Conservation (phyloP, 2,797 vertebrate species). For the Tauraco hartlaubi region DNA sequence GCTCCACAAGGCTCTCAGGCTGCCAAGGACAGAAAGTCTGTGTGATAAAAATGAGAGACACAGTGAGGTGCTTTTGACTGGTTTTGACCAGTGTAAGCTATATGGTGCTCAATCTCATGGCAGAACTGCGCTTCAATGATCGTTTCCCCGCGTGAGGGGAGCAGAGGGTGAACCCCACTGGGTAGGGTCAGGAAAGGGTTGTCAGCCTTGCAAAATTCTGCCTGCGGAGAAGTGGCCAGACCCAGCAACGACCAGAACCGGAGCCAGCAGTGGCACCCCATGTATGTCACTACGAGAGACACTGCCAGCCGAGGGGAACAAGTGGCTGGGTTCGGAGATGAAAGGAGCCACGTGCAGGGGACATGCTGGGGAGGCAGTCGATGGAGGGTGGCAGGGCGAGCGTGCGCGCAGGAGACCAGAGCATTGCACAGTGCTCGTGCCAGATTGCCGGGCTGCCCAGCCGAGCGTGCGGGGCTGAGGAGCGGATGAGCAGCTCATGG, state of each 20-base stretch:
- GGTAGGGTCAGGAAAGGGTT: background rate
- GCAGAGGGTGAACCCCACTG: background rate
- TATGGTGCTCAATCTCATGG: background rate
- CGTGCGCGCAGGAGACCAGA: accelerated
- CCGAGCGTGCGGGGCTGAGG: background rate
- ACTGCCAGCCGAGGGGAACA: accelerated
- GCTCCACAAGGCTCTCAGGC: background rate
- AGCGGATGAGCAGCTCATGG: background rate
- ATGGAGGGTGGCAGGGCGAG: accelerated
- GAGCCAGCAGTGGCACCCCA: background rate
- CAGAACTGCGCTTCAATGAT: background rate
- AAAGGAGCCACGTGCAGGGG: background rate
- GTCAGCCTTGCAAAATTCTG: background rate
- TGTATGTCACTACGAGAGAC: accelerated
- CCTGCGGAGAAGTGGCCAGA: background rate
- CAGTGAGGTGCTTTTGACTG: background rate
- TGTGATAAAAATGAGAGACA: background rate
- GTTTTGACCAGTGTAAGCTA: background rate
- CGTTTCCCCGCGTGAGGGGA: background rate
- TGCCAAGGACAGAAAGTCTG: background rate
- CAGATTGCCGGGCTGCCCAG: background rate
- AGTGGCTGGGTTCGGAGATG: background rate
- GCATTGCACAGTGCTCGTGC: accelerated
- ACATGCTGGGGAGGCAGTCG: no score
- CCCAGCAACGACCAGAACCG: background rate